Evolutionary conservation across 2,797 vertebrate genomes (phyloP).

Genomic region (Lithobates pipiens): DNA sequence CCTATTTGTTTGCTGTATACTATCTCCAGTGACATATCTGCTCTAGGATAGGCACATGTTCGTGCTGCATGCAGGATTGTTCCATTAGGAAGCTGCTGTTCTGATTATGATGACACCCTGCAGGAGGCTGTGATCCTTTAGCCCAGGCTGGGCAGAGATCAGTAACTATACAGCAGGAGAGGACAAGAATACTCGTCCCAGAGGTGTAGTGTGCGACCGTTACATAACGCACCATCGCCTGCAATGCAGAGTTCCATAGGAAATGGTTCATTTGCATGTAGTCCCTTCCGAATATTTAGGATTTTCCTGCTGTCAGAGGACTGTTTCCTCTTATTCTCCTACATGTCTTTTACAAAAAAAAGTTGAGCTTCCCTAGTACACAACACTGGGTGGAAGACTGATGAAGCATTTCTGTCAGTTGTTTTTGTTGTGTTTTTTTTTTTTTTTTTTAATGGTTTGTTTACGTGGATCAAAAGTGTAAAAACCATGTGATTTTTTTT

Average conservation of each 20-base stretch:
- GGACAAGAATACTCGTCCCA: not conserved
- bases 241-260: constrained; percentile 17
- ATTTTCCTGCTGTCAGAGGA: constrained; percentile 37
- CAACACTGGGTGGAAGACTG: not conserved
- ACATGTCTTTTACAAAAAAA: not conserved
- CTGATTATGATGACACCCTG: not conserved
- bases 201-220: not conserved
- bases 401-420: too few species aligned
- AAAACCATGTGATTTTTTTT: too few species aligned
- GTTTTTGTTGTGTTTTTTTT: too few species aligned
- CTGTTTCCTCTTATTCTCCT: constrained; percentile 35
- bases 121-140: not conserved
- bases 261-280: constrained; percentile 40
- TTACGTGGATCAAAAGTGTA: too few species aligned
- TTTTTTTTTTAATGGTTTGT: too few species aligned
- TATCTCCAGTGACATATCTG: not conserved
- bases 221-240: not conserved
- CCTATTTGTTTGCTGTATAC: not conserved
- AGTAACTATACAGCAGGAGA: not conserved
- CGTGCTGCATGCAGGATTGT: too few species aligned
- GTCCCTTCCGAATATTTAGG: constrained; percentile 17
- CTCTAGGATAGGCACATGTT: not conserved
- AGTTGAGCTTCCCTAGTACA: not conserved
- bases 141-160: not conserved
- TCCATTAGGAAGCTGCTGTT: too few species aligned